phyloP scores from a whole-genome alignment of 2,888 invertebrate genomes.

The Malacosoma neustria region DNA sequence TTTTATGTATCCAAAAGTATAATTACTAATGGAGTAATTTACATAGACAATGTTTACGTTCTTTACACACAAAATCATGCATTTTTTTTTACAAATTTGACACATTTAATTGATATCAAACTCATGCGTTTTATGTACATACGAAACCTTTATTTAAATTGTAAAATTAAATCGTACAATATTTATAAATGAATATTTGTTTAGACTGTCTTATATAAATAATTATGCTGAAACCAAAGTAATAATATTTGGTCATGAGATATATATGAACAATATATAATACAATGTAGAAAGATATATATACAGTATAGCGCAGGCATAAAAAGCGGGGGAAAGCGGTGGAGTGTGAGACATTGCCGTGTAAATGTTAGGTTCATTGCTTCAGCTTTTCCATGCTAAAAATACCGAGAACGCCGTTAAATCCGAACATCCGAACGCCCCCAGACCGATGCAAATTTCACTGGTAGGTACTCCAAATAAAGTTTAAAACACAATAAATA shows the following conservation, averaged over 20 bases:
- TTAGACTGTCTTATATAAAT: conserved; percentile 5
- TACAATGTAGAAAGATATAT: conserved; percentile 18
- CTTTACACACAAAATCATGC: no score
- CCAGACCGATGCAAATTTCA: conserved; percentile 5
- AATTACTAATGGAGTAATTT: no score
- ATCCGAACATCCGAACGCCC: conserved; percentile 27
- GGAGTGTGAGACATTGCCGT: conserved; percentile 30
- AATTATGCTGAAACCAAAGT: conserved; percentile 29
- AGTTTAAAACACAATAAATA: neutral
- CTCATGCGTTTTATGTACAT: no score
- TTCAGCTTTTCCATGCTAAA: conserved; percentile 31
- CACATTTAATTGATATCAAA: no score
- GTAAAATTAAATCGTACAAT: no score
- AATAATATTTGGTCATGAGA: conserved; percentile 37
- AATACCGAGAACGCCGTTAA: conserved; percentile 27
- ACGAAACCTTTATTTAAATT: no score
- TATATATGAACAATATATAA: conserved; percentile 18
- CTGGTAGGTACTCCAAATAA: neutral
- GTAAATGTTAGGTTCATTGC: conserved; percentile 24
- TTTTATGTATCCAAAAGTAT: no score
- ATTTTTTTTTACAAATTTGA: no score
- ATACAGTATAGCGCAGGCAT: conserved; percentile 40
- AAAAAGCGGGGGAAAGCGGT: conserved; percentile 48
- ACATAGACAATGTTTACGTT: no score
- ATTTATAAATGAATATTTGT: neutral